Conservation (phyloP, 2,113 vertebrate species). For the Pygathrix nemaeus region DNA sequence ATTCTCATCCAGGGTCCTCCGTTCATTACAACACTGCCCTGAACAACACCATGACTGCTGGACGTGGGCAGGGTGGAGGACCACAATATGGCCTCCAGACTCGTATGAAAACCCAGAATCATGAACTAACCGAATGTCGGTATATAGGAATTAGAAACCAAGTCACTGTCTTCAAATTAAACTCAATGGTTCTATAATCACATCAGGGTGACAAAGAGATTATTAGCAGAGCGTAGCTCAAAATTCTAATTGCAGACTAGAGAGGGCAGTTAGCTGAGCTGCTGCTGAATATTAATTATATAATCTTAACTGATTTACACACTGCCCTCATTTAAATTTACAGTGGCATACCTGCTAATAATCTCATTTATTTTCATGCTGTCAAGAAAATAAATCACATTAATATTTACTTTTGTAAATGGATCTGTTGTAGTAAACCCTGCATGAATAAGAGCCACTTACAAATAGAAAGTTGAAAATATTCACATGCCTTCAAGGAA, state of each 20-base stretch:
- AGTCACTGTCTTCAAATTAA: constrained; percentile 74
- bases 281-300: constrained; percentile 70
- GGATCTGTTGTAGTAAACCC: constrained; percentile 58
- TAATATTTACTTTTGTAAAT: constrained; percentile 82
- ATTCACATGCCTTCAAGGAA: not conserved
- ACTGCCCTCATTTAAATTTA: constrained; percentile 75
- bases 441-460: not conserved
- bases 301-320: constrained; percentile 67
- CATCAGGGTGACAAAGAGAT: constrained; percentile 54
- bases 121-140: constrained; percentile 56
- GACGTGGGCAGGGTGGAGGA: rapidly evolving
- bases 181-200: constrained; percentile 61
- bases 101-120: constrained; percentile 19
- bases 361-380: constrained; percentile 70
- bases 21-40: not conserved
- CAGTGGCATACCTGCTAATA: not conserved
- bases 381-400: constrained; percentile 75
- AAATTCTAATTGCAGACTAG: constrained; percentile 78
- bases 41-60: rapidly evolving
- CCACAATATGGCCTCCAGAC: not conserved
- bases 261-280: constrained; percentile 68
- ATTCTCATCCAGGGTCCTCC: not conserved
- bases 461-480: not conserved
- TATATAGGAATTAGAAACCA: constrained; percentile 72
- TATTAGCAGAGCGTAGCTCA: constrained; percentile 67